Conservation (phyloP, 2,113 vertebrate genomes). For the Engystomops pustulosus region DNA sequence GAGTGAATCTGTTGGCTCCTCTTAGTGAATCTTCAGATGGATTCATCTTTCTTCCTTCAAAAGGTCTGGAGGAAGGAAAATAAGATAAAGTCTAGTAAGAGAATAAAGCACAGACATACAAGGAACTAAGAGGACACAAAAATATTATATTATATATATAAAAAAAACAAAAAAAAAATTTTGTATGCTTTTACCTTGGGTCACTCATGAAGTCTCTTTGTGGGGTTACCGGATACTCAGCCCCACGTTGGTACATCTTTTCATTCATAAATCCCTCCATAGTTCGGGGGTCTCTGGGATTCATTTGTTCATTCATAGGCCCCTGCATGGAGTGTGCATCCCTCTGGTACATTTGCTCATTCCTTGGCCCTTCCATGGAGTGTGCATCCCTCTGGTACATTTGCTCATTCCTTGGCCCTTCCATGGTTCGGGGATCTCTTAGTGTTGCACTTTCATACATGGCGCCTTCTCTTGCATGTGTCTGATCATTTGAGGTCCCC, state of each 20-base stretch:
- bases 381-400: neutral
- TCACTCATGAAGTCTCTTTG: neutral
- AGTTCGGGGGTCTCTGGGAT: neutral
- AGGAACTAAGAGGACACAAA: neutral
- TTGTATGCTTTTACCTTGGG: neutral
- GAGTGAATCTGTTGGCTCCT: conserved; percentile 34
- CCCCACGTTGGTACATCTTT: neutral
- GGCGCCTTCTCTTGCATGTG: neutral
- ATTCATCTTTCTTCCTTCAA: conserved; percentile 21
- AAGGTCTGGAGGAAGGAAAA: neutral
- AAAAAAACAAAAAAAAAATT: too few relatives aligned
- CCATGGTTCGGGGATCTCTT: neutral
- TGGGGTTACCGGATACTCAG: neutral
- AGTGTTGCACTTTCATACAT: neutral
- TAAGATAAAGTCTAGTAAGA: neutral
- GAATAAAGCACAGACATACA: neutral
- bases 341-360: neutral
- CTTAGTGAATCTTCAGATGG: neutral
- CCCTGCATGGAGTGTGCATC: neutral
- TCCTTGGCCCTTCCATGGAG: neutral
- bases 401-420: neutral
- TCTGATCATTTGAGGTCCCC: neutral
- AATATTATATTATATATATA: too few relatives aligned
- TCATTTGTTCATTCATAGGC: neutral
- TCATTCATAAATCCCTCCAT: conserved; percentile 1